Conservation (phyloP, 2,113 vertebrate genomes). For the Peromyscus polionotus region DNA sequence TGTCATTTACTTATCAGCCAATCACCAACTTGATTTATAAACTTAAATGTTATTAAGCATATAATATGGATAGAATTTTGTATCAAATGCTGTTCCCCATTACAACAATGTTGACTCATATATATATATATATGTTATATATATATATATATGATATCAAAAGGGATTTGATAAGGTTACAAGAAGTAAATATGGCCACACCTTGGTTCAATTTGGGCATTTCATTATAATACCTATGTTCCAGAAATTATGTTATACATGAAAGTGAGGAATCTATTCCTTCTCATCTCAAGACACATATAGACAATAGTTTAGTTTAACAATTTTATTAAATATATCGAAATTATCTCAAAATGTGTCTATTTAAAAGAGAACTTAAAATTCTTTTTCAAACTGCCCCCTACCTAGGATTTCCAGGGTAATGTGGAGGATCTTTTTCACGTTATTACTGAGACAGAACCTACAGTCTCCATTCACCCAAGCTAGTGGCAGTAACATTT, state of each 20-base stretch:
- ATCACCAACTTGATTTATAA: background rate
- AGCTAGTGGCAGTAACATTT: background rate
- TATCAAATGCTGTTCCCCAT: background rate
- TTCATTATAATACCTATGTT: background rate
- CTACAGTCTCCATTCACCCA: rapidly evolving
- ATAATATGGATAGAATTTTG: background rate
- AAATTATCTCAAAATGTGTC: background rate
- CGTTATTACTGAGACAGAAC: background rate
- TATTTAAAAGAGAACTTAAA: background rate
- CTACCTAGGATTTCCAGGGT: background rate
- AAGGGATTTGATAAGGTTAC: background rate
- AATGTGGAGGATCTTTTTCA: background rate
- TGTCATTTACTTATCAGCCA: constrained; percentile 1
- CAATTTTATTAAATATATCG: background rate
- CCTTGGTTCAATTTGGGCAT: background rate
- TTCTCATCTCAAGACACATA: background rate
- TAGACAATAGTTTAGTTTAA: background rate
- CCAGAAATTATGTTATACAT: background rate
- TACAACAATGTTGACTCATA: background rate
- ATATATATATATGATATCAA: background rate
- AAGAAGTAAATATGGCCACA: background rate
- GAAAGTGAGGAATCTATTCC: background rate
- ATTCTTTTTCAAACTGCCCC: background rate
- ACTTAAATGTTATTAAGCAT: background rate
- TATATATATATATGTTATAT: no score